Evolutionary conservation across 64 coral and sea anemone genomes (phyloP), one percentile per base, ranked within the genome.

Genomic region (Stichodactyla mertensii): DNA sequence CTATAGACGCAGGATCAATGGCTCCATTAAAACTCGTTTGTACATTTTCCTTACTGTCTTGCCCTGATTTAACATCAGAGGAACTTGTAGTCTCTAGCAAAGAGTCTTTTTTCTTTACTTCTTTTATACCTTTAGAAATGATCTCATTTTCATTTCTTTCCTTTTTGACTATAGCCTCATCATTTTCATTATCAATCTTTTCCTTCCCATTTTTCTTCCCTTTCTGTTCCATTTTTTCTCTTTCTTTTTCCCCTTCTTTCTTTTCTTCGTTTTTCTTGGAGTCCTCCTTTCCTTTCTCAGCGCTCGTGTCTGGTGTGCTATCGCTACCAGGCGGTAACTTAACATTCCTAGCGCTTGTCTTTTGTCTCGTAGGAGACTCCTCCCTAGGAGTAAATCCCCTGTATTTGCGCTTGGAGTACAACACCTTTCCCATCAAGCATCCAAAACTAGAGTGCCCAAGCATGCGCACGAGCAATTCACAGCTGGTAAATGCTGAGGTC

Each of bases 381-480:
- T 77, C 18, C 55, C 55, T 22, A 22, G 74, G 36, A 19, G 89
- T 90, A 54, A 80, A 86, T 9, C 70, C 54, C 23, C 54, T 12
- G 51, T 86, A 36, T 22, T 80, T 52, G 6, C 52, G 77, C 84
- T 86, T 82, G 24, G 89, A 86, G 57, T 78, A 86, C 27, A 91
- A 60, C 57, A 91, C 45, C 64, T 45, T 55, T 10, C 87, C 79
- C 84, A 87, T 71, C 11, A 52, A 67, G 64, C 90, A 89, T 12
- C 84, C 86, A 45, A 88, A 89, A 64, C 87, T 69, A 6, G 84
- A 92, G 23, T 66, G 86, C 19, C 91, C 91, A 18, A 96, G 62
- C 18, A 87, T 78, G 10, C 82, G 79, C 58, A 89, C 57, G 71
- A 96, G 77, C 52, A 88, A 18, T 64, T 96, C 79, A 77, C 88